These are phyloP conservation scores for Torymus auratus DNA, from an alignment of 2,888 invertebrate genomes.

Conservation along the genomic window DNA sequence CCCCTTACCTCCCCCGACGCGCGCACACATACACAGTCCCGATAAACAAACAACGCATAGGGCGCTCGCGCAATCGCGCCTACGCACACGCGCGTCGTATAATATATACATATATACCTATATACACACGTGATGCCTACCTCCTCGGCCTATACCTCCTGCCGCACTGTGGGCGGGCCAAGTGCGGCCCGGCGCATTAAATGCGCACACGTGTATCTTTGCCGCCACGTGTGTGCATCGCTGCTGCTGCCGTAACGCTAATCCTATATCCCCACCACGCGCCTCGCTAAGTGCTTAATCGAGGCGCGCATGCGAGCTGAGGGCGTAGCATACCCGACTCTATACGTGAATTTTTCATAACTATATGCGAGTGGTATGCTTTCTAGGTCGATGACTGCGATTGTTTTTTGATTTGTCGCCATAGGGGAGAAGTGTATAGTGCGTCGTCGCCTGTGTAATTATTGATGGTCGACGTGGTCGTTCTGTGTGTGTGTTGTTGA, in stretches of 20 bases:
- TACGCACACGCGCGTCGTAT: too few relatives aligned
- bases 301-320: not conserved
- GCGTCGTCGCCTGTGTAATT: too few relatives aligned
- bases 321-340: not conserved
- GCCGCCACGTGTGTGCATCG: not conserved
- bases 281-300: slow-evolving; percentile 36
- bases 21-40: too few relatives aligned
- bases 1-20: too few relatives aligned
- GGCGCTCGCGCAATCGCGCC: too few relatives aligned
- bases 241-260: too few relatives aligned
- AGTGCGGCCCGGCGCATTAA: slow-evolving; percentile 44
- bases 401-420: not conserved
- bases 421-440: too few relatives aligned
- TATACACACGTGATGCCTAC: not conserved
- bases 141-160: too few relatives aligned
- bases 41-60: too few relatives aligned
- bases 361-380: not conserved
- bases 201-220: slow-evolving; percentile 53
- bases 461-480: too few relatives aligned
- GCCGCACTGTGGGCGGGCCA: not conserved
- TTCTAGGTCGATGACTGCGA: slow-evolving; percentile 20
- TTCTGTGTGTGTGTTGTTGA: too few relatives aligned
- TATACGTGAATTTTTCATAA: slow-evolving; percentile 13
- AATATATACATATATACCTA: not conserved
- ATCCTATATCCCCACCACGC: not conserved